These are phyloP conservation scores for Acrobasis suavella DNA, from an alignment of 2,888 invertebrate genomes.

Conservation along the genomic window DNA sequence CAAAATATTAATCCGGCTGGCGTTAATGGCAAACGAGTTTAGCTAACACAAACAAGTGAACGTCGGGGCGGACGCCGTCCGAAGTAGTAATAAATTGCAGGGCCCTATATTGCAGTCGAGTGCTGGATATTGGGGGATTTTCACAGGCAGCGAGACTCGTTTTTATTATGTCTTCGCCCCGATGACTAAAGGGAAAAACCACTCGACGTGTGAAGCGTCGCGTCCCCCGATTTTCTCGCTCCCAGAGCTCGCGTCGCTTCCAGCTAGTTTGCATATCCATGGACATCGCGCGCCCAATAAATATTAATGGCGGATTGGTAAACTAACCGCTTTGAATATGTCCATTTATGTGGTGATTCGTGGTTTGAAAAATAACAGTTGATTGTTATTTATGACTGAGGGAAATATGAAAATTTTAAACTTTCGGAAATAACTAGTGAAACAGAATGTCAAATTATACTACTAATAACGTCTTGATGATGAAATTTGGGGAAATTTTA, in stretches of 20 bases:
- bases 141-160: constrained; percentile 48
- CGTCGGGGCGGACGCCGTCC: constrained; percentile 45
- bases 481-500: too few relatives aligned
- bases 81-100: constrained; percentile 72
- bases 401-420: background rate
- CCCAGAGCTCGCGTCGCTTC: constrained; percentile 30
- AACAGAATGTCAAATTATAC: too few relatives aligned
- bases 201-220: constrained; percentile 50
- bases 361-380: background rate
- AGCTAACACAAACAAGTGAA: constrained; percentile 75
- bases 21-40: constrained; percentile 80
- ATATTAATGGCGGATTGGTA: constrained; percentile 44
- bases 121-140: constrained; percentile 34
- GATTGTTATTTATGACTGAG: background rate
- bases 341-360: constrained; percentile 11
- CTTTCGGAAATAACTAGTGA: background rate
- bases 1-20: constrained; percentile 78
- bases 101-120: constrained; percentile 59
- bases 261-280: constrained; percentile 47
- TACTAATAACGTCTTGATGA: too few relatives aligned
- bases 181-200: constrained; percentile 68
- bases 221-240: constrained; percentile 47
- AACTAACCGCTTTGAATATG: constrained; percentile 29
- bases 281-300: constrained; percentile 35
- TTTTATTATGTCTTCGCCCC: constrained; percentile 65